These are phyloP conservation scores for Cebidichthys violaceus DNA, from an alignment of 2,113 vertebrate genomes.

Conservation along the genomic window DNA sequence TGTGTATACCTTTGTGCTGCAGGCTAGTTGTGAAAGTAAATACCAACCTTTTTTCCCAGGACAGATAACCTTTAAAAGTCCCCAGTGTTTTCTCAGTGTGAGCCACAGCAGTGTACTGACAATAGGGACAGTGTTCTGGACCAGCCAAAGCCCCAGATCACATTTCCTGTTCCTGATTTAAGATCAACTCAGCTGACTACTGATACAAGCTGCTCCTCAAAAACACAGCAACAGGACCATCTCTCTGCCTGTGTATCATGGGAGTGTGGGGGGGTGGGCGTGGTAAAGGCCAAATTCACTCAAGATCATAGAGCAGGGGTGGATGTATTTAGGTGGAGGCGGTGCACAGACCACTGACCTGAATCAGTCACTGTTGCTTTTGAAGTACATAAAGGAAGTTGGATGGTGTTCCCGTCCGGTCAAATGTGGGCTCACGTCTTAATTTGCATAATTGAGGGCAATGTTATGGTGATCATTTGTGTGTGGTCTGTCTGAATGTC, in stretches of 20 bases:
- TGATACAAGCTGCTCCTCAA: constrained; percentile 68
- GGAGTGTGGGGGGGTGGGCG: background rate
- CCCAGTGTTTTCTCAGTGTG: constrained; percentile 70
- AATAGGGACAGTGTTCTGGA: constrained; percentile 79
- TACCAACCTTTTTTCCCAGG: constrained; percentile 70
- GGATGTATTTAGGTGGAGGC: constrained; percentile 31
- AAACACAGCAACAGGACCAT: constrained; percentile 49
- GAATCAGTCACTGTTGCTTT: constrained; percentile 26
- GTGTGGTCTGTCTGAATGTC: background rate
- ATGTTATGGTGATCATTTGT: constrained; percentile 24
- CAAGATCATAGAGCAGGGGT: constrained; percentile 11
- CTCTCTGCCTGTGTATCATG: constrained; percentile 37
- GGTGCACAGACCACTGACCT: constrained; percentile 19
- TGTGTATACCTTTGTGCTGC: constrained; percentile 26
- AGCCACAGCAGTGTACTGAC: constrained; percentile 65
- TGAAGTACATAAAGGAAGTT: constrained; percentile 39
- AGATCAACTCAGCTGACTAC: constrained; percentile 80
- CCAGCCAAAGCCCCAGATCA: constrained; percentile 71
- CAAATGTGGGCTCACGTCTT: constrained; percentile 17
- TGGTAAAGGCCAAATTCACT: background rate
- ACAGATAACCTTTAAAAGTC: constrained; percentile 80
- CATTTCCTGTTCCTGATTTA: constrained; percentile 83
- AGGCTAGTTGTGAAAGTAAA: constrained; percentile 53
- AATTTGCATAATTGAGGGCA: constrained; percentile 54
- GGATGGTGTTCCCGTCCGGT: constrained; percentile 13